Evolutionary conservation across 2,888 invertebrate genomes (phyloP).

Genomic region (Callinectes sapidus): DNA sequence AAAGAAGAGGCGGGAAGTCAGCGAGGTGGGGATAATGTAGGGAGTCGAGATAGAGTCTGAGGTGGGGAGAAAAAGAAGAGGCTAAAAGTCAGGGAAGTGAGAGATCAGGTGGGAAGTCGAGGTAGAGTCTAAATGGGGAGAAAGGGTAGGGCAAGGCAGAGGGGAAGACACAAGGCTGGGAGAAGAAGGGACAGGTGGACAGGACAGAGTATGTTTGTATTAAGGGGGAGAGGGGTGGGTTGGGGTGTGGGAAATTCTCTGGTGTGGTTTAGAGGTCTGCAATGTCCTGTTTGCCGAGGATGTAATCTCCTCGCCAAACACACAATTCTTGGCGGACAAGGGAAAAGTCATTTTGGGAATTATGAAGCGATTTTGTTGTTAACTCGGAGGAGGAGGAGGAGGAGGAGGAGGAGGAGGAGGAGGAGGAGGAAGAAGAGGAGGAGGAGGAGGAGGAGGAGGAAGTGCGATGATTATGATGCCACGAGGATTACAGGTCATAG

Average conservation of each 20-base stretch:
- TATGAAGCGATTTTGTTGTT: not conserved
- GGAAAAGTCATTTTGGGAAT: not conserved
- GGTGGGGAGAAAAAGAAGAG: not conserved
- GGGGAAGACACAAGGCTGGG: not conserved
- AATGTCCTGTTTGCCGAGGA: conserved; percentile 7
- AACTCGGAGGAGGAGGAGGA: not conserved
- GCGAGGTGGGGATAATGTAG: not conserved
- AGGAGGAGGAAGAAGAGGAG: not conserved
- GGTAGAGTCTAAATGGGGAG: not conserved
- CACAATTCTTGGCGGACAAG: not conserved
- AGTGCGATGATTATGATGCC: not conserved
- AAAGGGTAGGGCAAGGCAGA: not conserved
- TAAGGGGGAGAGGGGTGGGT: too few relatives aligned
- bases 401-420: not conserved
- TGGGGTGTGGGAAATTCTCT: not conserved
- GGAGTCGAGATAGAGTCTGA: not conserved
- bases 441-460: not conserved
- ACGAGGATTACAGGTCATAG: too few relatives aligned
- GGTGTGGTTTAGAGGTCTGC: not conserved
- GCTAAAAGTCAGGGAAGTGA: not conserved
- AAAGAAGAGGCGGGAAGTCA: not conserved
- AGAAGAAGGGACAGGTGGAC: not conserved
- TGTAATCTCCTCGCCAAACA: conserved; percentile 27
- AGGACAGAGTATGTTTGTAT: not conserved
- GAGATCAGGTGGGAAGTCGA: not conserved